phyloP scores from a whole-genome alignment of 1,140 invertebrate species.

The Pseudomyrmex flavicornis region DNA sequence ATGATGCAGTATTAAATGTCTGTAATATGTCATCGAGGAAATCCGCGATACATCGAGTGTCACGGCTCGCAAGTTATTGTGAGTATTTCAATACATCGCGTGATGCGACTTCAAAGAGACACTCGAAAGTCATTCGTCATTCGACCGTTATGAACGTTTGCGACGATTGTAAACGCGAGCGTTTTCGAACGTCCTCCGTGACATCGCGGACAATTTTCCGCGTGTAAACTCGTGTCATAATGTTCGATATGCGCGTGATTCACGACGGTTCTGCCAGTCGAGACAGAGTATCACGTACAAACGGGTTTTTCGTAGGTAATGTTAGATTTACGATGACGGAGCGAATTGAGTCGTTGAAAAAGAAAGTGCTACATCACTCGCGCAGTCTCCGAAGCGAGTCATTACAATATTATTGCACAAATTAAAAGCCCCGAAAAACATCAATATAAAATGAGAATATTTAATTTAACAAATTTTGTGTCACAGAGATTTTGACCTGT shows the following conservation, averaged over 20 bases:
- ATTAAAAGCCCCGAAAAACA: background rate
- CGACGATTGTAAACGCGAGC: background rate
- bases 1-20: background rate
- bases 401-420: background rate
- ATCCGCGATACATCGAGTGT: slow-evolving; percentile 9
- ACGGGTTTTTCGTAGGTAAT: background rate
- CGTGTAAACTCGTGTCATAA: background rate
- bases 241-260: slow-evolving; percentile 10
- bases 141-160: slow-evolving; percentile 21
- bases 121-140: slow-evolving; percentile 5
- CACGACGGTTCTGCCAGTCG: background rate
- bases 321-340: slow-evolving; percentile 12
- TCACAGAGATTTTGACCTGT: too few species aligned
- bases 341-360: background rate
- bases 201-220: background rate
- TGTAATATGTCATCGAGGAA: slow-evolving; percentile 2
- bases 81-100: background rate
- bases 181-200: background rate
- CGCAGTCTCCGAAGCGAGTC: background rate
- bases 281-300: background rate
- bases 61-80: slow-evolving; percentile 2
- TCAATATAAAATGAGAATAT: background rate
- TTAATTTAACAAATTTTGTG: too few species aligned
- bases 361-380: background rate
- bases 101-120: slow-evolving; percentile 8